phyloP scores from a whole-genome alignment of 2,113 vertebrate species.

The Delphinus delphis region DNA sequence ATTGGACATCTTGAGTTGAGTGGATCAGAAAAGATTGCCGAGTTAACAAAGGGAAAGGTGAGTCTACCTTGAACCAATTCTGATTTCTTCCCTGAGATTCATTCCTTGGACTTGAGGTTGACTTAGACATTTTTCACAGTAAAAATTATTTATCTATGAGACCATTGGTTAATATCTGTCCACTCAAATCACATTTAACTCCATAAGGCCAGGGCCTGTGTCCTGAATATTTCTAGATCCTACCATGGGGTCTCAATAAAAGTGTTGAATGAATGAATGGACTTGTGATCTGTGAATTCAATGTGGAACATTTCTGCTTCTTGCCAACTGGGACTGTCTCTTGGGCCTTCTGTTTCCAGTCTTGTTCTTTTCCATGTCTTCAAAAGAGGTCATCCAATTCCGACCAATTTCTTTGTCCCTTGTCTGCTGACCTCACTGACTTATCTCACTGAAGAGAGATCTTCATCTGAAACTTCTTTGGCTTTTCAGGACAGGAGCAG shows the following conservation, averaged over 20 bases:
- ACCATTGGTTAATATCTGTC: neutral
- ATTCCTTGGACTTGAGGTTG: neutral
- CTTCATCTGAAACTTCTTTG: conserved; percentile 68
- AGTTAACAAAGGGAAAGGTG: neutral
- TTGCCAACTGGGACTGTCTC: neutral
- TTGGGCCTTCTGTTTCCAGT: neutral
- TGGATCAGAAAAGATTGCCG: neutral
- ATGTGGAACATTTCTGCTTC: neutral
- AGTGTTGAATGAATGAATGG: neutral
- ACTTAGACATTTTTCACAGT: neutral
- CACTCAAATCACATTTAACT: neutral
- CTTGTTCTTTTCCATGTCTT: neutral
- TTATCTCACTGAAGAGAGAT: conserved; percentile 44
- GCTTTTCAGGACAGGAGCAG: conserved; percentile 57
- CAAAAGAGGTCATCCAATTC: conserved; percentile 25
- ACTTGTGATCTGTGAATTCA: neutral
- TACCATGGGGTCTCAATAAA: neutral
- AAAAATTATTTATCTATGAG: neutral
- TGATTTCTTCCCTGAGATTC: neutral
- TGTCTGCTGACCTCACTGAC: conserved; percentile 9
- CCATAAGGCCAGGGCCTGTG: neutral
- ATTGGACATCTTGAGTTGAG: neutral
- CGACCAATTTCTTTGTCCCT: neutral
- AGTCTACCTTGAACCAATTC: neutral
- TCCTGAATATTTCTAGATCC: neutral